Base-by-base conservation (phyloP, 1,140 invertebrate species). In the Panulirus ornatus region DNA sequence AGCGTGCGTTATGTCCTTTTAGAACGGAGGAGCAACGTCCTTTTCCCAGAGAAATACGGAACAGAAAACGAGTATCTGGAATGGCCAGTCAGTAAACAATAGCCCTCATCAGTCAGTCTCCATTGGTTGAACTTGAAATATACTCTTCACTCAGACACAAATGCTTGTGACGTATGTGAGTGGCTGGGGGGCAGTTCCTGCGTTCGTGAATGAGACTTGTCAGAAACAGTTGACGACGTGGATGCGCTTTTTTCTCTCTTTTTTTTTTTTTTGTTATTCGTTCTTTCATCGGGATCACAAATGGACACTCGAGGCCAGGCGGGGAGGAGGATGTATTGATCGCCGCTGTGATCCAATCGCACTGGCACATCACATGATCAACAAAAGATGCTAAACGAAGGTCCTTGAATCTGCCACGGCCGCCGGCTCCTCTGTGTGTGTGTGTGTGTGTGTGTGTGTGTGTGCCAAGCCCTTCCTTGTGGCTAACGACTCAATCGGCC, bases 401-500 rank as follows among this genome's bases (percentile, higher is more conserved):
- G 58, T 66, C 58, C 27, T 30, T 30, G 58, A 30, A n/a, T 5
- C 16, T 66, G 58, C 58, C 58, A 30, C 6, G 5, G 27, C 30
- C 14, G 30, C 58, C 5, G 11, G 58, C 58, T 66, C 58, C 58
- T 66, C 11, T n/a, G n/a, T n/a, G n/a, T n/a, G n/a, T n/a, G n/a
- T n/a, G n/a, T n/a, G n/a, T n/a, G n/a, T n/a, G n/a, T n/a, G n/a
- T n/a, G n/a, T n/a, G n/a, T n/a, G n/a, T n/a, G n/a, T n/a, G n/a
- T n/a, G n/a, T n/a, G n/a, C n/a, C n/a, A n/a, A n/a, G n/a, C n/a
- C 22, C 22, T 27, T 19, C 44, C 63, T 27, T 44, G 47, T 38
- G 54, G 30, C 85, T 70, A 54, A 81, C 54, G 75, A 78, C 75
- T 88, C 85, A 88, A 81, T 88, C 85, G 58, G 36, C 75, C 85